Conservation (phyloP, 2,113 vertebrate species). For the Nipponia nippon region DNA sequence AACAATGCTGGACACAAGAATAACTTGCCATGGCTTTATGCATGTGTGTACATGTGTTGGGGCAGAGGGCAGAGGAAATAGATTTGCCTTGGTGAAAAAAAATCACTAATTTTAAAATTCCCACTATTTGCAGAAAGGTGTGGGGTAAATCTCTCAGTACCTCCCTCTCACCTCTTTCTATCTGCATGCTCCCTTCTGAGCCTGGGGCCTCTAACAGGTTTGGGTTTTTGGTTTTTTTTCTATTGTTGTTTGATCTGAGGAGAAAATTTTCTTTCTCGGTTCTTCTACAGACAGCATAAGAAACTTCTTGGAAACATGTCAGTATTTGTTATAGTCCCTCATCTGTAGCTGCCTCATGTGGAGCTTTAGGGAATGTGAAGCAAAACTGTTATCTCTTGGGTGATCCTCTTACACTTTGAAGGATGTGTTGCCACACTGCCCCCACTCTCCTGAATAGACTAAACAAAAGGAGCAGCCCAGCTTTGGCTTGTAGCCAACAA, state of each 20-base stretch:
- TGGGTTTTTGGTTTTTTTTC: not conserved
- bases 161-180: not conserved
- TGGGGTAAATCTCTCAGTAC: not conserved
- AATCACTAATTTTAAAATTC: not conserved
- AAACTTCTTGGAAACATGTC: not conserved
- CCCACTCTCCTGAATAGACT: not conserved
- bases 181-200: not conserved
- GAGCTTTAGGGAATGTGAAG: not conserved
- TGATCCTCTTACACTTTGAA: not conserved
- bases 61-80: not conserved
- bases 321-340: not conserved
- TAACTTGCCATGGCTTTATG: not conserved
- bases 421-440: not conserved
- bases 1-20: not conserved
- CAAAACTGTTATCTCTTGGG: not conserved
- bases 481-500: not conserved
- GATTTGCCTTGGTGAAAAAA: not conserved
- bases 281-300: not conserved
- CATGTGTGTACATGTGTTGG: not conserved
- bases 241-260: not conserved
- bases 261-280: not conserved
- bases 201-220: not conserved
- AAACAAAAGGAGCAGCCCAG: not conserved
- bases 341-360: not conserved
- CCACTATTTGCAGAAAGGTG: not conserved